Percentiles rank a stretch among this genome's conserved stretches.
Conservation (phyloP, 2,113 vertebrate genomes). For the Elgaria multicarinata region DNA sequence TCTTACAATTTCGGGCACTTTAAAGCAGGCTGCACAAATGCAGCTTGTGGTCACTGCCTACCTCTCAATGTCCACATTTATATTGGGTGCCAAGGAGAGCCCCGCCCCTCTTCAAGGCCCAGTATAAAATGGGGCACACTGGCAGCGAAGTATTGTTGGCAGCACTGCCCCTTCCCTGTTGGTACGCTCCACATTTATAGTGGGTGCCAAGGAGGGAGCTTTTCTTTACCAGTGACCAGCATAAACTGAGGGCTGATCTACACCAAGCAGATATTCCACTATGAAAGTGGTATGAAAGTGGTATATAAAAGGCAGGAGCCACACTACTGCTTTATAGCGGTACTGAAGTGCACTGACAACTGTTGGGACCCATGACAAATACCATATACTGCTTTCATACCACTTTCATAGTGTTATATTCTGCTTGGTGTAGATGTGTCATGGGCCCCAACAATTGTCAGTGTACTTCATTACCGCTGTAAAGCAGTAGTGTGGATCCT, state of each 20-base stretch:
- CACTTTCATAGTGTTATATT: no score
- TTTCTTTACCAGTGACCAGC: background rate
- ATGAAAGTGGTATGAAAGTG: no score
- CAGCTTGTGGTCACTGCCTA: background rate
- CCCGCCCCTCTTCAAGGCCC: background rate
- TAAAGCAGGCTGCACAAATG: background rate
- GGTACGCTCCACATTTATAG: background rate
- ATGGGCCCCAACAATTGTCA: no score
- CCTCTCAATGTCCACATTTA: background rate
- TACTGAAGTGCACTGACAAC: no score
- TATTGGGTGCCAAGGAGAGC: background rate
- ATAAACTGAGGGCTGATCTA: background rate
- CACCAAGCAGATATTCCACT: no score
- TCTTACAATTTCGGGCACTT: slow-evolving; percentile 6
- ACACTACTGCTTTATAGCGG: no score
- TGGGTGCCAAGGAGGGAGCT: background rate
- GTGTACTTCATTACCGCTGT: no score
- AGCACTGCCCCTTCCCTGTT: background rate
- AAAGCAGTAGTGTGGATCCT: no score
- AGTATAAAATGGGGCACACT: background rate
- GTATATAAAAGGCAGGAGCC: no score
- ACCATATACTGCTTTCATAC: no score
- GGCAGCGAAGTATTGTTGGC: background rate
- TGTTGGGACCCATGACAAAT: no score
- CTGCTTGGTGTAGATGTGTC: no score